A percentile compares a stretch with the other conserved stretches of the same genome.
Conservation (phyloP, 1,140 invertebrate genomes). For the Zaprionus gabonicus region DNA sequence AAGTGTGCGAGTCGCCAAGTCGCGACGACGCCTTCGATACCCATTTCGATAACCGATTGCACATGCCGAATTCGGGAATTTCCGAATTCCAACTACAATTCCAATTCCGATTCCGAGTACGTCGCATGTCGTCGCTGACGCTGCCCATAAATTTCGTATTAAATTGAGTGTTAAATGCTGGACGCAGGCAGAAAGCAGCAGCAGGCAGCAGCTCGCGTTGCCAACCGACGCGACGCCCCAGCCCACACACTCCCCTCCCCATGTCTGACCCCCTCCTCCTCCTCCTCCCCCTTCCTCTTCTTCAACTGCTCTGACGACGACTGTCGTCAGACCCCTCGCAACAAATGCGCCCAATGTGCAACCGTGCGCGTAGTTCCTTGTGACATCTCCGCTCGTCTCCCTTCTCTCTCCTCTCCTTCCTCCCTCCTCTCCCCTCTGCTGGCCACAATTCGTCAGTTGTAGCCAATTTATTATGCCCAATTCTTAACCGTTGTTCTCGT, state of each 20-base stretch:
- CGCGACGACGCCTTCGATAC: slow-evolving; percentile 16
- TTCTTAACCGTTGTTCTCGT: slow-evolving; percentile 47
- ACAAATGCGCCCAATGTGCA: slow-evolving; percentile 65
- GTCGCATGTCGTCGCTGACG: slow-evolving; percentile 74
- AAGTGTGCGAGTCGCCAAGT: slow-evolving; percentile 57
- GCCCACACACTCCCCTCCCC: neutral
- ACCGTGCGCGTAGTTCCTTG: slow-evolving; percentile 62
- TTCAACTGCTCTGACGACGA: neutral
- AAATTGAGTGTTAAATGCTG: slow-evolving; percentile 83
- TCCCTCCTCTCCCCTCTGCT: neutral
- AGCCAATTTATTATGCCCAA: slow-evolving; percentile 79
- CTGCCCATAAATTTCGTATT: slow-evolving; percentile 82
- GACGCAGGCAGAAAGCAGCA: slow-evolving; percentile 37
- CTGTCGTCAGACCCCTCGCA: slow-evolving; percentile 15
- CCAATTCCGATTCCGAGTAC: slow-evolving; percentile 36
- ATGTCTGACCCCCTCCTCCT: neutral
- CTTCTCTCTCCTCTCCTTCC: neutral
- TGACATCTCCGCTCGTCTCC: slow-evolving; percentile 18
- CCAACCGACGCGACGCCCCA: neutral
- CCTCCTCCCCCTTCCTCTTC: slow-evolving; percentile 9
- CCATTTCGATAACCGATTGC: slow-evolving; percentile 13
- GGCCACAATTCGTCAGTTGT: slow-evolving; percentile 75
- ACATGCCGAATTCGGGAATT: slow-evolving; percentile 10
- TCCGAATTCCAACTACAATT: slow-evolving; percentile 16
- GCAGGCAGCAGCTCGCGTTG: slow-evolving; percentile 39